Evolutionary conservation across 2,888 invertebrate genomes (phyloP), one percentile per base, ranked within the genome.

Genomic region (Perdita meconis): DNA sequence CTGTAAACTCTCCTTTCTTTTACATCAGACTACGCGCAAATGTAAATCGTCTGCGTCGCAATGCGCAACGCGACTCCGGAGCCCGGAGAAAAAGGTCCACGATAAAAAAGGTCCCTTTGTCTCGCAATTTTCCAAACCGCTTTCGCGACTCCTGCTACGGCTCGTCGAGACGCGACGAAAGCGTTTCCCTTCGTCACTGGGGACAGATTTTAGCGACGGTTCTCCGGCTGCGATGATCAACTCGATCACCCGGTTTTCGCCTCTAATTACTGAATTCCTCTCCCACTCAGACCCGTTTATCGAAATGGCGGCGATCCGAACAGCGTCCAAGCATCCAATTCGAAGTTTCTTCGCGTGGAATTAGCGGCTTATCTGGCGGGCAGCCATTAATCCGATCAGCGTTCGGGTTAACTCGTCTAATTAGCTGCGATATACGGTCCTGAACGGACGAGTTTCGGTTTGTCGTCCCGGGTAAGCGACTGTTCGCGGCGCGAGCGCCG

Each of bases 401-500:
- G 61, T 73, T 63, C 61, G 63, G n/a, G 76, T 86, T 77, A 82
- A 80, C 81, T 85, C 83, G 84, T 85, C 86, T 86, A 90, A 90
- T 90, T 90, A 90, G 87, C 80, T 74, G 72, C 77, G 86, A 89
- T 85, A 78, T 85, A 85, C 77, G 87, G 5, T 13, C n/a, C 65
- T 34, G 13, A 36, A 47, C 79, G 61, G 56, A 47, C 84, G 87
- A 88, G 57, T 78, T 88, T 86, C 86, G 82, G 78, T 74, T 68
- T 30, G 79, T 85, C 86, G 87, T 89, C 89, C n/a, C 86, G 86
- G 89, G 87, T 89, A 87, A 86, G 87, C 87, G 87, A 88, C 88
- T 87, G 69, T 71, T 67, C 73, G 82, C 73, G 70, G 81, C 80
- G 69, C 69, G 82, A 85, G 84, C 80, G 87, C 77, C 84, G 71